phyloP scores from a whole-genome alignment of 1,140 invertebrate genomes.

The Drosophila sp. region DNA sequence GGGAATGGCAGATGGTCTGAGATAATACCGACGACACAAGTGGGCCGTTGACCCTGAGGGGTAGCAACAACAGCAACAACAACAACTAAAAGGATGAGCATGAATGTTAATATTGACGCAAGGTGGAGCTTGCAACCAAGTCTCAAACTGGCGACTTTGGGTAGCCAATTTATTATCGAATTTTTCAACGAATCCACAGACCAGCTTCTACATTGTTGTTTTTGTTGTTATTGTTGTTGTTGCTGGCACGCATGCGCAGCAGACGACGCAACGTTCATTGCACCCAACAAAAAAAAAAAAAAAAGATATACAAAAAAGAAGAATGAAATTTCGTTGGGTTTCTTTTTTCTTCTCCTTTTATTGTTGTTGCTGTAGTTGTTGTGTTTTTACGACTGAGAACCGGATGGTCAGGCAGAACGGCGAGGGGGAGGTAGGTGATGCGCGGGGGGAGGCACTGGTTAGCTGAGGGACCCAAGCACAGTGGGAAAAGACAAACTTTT shows the following conservation, averaged over 20 bases:
- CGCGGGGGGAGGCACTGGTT: background rate
- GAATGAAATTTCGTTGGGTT: conserved; percentile 72
- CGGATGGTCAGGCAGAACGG: conserved; percentile 61
- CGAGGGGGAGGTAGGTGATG: background rate
- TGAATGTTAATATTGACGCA: conserved; percentile 77
- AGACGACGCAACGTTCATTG: conserved; percentile 75
- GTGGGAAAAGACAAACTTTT: no score
- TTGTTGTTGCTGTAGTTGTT: conserved; percentile 32
- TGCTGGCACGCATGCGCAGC: conserved; percentile 63
- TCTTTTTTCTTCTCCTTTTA: conserved; percentile 34
- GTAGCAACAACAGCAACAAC: conserved; percentile 13
- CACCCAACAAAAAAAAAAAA: conserved; percentile 69
- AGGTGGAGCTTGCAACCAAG: conserved; percentile 55
- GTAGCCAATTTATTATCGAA: conserved; percentile 74
- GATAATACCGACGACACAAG: conserved; percentile 66
- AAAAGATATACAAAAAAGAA: no score
- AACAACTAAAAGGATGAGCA: conserved; percentile 65
- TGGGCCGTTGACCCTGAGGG: conserved; percentile 70
- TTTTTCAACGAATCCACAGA: conserved; percentile 55
- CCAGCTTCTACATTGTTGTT: conserved; percentile 50
- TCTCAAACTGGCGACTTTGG: conserved; percentile 28
- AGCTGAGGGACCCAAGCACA: background rate
- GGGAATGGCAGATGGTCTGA: conserved; percentile 61
- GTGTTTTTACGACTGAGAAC: conserved; percentile 60
- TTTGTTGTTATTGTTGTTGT: conserved; percentile 32